Percentiles rank a stretch among this genome's conserved stretches.
Evolutionary conservation across 2,113 vertebrate genomes (phyloP).

Genomic region (Ctenodactylus gundi): DNA sequence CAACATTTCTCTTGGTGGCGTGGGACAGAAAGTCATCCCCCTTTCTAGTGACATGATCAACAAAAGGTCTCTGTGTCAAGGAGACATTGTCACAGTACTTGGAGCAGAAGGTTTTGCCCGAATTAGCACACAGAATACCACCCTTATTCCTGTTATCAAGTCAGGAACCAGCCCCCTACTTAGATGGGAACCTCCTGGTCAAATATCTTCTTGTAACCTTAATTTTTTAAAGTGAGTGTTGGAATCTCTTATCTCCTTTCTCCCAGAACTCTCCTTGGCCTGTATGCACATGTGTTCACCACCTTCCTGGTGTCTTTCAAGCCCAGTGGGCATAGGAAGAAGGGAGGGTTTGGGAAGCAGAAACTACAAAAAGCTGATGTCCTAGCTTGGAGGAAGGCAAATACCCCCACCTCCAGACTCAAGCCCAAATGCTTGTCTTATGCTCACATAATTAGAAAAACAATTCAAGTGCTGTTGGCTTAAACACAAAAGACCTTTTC

Average conservation of each 20-base stretch:
- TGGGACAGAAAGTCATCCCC: neutral
- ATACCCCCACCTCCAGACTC: neutral
- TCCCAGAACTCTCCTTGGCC: neutral
- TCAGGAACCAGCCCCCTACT: neutral
- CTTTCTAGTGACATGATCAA: neutral
- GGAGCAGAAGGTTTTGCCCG: neutral
- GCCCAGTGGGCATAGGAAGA: neutral
- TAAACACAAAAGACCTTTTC: constrained; percentile 8
- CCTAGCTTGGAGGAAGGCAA: neutral
- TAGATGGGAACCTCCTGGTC: neutral
- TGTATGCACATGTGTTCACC: too few species aligned
- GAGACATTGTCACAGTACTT: rapidly evolving
- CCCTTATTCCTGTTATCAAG: rapidly evolving
- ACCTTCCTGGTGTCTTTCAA: neutral
- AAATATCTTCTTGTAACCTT: neutral
- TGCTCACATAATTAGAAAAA: neutral
- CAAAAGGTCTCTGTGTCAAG: neutral
- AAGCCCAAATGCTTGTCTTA: neutral
- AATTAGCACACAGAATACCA: neutral
- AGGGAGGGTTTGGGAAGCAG: neutral
- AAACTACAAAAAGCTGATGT: neutral
- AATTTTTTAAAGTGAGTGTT: neutral
- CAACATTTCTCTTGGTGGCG: neutral
- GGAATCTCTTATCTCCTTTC: neutral
- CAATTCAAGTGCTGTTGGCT: neutral